Evolutionary conservation across 1,140 invertebrate genomes (phyloP).

Genomic region (Samia ricini): DNA sequence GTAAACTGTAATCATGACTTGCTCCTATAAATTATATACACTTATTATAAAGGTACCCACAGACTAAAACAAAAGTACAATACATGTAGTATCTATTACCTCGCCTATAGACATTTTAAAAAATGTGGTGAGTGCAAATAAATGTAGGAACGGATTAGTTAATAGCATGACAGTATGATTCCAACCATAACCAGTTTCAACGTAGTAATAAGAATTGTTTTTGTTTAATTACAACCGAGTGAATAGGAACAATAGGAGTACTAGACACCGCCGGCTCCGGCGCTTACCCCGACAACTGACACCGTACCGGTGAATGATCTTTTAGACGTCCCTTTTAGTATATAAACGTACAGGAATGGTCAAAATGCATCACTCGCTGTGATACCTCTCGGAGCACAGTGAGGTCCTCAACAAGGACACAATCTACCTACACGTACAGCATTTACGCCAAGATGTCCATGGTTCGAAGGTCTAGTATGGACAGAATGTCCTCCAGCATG

Average conservation of each 20-base stretch:
- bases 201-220: neutral
- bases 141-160: neutral
- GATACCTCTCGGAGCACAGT: conserved; percentile 56
- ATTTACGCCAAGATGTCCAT: conserved; percentile 45
- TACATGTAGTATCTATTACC: too few relatives aligned
- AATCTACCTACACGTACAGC: conserved; percentile 25
- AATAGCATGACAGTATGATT: neutral
- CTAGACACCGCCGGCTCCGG: conserved; percentile 43
- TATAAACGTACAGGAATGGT: conserved; percentile 39
- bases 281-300: conserved; percentile 50
- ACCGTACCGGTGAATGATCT: conserved; percentile 56
- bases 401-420: conserved; percentile 33
- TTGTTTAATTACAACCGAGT: conserved; percentile 32
- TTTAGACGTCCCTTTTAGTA: conserved; percentile 30
- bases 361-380: conserved; percentile 59
- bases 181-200: neutral
- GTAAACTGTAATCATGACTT: too few relatives aligned
- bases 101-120: too few relatives aligned
- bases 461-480: conserved; percentile 64
- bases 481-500: conserved; percentile 76
- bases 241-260: conserved; percentile 50
- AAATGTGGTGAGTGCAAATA: neutral
- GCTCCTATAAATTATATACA: too few relatives aligned
- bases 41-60: too few relatives aligned
- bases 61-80: too few relatives aligned